phyloP scores from a whole-genome alignment of 1,140 invertebrate genomes.

The Cryptotermes secundus region DNA sequence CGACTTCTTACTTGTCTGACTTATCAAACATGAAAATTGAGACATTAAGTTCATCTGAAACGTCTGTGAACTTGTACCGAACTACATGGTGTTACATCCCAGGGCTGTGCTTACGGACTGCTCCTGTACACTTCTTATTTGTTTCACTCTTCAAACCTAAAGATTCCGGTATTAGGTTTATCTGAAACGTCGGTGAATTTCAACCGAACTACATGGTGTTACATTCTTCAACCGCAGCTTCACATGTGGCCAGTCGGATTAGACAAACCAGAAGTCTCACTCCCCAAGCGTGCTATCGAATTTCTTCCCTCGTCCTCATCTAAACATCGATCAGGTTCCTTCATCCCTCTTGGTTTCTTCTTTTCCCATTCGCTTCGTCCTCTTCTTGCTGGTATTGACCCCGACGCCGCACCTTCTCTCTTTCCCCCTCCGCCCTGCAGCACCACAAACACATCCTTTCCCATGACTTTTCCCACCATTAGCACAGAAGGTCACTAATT shows the following conservation, averaged over 20 bases:
- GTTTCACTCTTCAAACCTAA: too few relatives aligned
- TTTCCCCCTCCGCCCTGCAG: background rate
- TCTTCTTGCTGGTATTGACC: background rate
- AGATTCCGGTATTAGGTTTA: too few relatives aligned
- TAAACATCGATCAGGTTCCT: conserved; percentile 9
- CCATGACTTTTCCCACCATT: conserved; percentile 9
- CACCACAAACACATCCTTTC: background rate
- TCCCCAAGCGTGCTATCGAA: background rate
- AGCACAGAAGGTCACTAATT: conserved; percentile 1
- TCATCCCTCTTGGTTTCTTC: conserved; percentile 14
- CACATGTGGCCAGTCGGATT: background rate
- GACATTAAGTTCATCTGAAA: background rate
- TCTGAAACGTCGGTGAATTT: background rate
- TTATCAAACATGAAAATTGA: too few relatives aligned
- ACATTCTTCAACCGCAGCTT: background rate
- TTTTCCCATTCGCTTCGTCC: background rate
- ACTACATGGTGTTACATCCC: background rate
- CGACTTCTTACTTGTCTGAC: too few relatives aligned
- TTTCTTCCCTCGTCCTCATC: background rate
- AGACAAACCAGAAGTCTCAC: background rate
- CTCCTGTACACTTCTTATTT: too few relatives aligned
- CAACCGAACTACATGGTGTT: too few relatives aligned
- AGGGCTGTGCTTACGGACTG: too few relatives aligned
- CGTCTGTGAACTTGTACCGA: background rate
- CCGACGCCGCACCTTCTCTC: background rate